Base-by-base conservation (phyloP, 1,140 invertebrate genomes). In the Drosophila kepulauana region DNA sequence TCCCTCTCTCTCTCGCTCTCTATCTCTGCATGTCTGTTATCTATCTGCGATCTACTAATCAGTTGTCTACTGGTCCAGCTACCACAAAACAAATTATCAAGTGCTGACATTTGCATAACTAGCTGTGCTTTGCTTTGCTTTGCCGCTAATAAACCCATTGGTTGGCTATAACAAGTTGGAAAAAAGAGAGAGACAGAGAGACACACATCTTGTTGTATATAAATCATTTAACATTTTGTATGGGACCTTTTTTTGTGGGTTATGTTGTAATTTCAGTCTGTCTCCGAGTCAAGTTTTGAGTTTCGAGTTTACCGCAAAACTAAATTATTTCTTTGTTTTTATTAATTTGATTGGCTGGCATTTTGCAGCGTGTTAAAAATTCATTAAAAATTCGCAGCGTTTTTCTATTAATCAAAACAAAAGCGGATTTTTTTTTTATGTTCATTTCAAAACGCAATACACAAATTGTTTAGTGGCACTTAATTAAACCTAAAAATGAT, bases 161-260 rank as follows among this genome's bases (percentile, higher is more conserved):
- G 57, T 76, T 52, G 76, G 76, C 66, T 63, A 63, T 87, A 87
- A 88, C 82, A 78, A 87, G 79, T 79, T 45, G 43, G 35, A 20
- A 25, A 13, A 45, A 20, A 46, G 2, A 33, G 30, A 33, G 30
- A 33, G 30, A 38, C 8, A 51, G 20, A 56, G 35, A 45, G 59
- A 57, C 43, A 62, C 41, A 51, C 45, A 38, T 65, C 7, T 67
- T 63, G 62, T 58, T 61, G 35, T 38, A 8, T 38, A 79, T 86
- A 86, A 86, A 88, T 87, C 82, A 82, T 84, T 77, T 81, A 77
- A 73, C 75, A 84, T 85, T 20, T 84, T 80, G 81, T 77, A 76
- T 76, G 57, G 49, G 59, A 62, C 54, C 33, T 46, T 52, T 65
- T 59, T 45, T 54, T 15, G 20, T 8, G 7, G 30, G 30, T 20